Conservation (phyloP, 2,113 vertebrate species). For the Misgurnus mizolepis region DNA sequence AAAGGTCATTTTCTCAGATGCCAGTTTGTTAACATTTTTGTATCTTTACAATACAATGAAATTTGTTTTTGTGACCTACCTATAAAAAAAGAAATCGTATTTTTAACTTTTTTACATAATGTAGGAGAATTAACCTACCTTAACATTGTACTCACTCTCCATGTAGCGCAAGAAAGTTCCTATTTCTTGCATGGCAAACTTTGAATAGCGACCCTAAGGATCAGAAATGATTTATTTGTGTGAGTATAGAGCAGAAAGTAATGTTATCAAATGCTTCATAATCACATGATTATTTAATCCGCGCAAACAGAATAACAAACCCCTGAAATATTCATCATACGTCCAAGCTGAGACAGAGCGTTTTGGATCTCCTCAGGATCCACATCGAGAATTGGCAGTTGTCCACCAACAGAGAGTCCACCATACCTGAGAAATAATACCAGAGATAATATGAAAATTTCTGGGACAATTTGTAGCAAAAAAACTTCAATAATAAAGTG, state of each 20-base stretch:
- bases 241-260: not conserved
- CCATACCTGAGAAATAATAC: conserved; percentile 81
- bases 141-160: conserved; percentile 94
- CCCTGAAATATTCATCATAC: conserved; percentile 90
- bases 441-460: not conserved
- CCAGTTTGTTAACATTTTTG: too few species aligned
- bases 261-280: conserved; percentile 4
- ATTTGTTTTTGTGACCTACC: too few species aligned
- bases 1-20: too few species aligned
- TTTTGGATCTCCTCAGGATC: conserved; percentile 74
- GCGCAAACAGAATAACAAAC: conserved; percentile 68
- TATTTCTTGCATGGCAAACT: conserved; percentile 76
- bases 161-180: conserved; percentile 86
- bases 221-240: conserved; percentile 14
- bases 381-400: conserved; percentile 82
- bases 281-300: not conserved
- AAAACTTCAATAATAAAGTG: not conserved
- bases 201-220: conserved; percentile 67
- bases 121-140: conserved; percentile 73
- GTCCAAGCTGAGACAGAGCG: conserved; percentile 81
- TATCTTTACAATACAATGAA: too few species aligned
- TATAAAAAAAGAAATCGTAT: too few species aligned
- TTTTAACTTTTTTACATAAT: not conserved
- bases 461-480: not conserved
- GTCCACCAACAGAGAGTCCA: conserved; percentile 91